Evolutionary conservation across 2,113 vertebrate species (phyloP).

Genomic region (Dasyornis broadbenti): DNA sequence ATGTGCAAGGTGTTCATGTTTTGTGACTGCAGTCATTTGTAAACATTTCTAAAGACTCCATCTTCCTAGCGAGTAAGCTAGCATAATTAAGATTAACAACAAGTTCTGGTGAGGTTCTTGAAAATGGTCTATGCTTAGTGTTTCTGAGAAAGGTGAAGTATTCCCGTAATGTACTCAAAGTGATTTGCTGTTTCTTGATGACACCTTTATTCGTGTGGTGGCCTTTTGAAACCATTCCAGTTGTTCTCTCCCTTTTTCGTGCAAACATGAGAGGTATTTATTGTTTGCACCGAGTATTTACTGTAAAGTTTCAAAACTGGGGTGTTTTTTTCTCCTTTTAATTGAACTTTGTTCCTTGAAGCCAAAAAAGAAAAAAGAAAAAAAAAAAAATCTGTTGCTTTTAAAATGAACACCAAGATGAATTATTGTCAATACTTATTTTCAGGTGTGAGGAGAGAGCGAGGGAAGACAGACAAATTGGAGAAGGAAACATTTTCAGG

Average conservation of each 20-base stretch:
- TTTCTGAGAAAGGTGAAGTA: conserved; percentile 41
- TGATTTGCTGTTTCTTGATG: conserved; percentile 32
- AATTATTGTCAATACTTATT: not conserved
- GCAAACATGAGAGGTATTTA: not conserved
- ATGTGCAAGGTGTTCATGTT: not conserved
- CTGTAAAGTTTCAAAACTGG: not conserved
- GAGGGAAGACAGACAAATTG: not conserved
- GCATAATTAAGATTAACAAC: conserved; percentile 33
- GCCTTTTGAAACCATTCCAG: conserved; percentile 30
- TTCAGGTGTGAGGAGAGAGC: not conserved
- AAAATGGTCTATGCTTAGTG: not conserved
- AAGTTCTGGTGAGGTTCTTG: not conserved
- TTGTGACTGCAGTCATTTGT: not conserved
- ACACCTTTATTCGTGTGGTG: conserved; percentile 2
- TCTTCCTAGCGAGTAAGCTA: not conserved
- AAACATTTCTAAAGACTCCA: not conserved
- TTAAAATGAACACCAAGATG: not conserved
- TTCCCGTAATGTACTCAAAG: not conserved
- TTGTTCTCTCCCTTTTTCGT: not conserved
- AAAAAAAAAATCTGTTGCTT: not conserved
- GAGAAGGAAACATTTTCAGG: not conserved
- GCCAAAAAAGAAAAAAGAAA: not conserved
- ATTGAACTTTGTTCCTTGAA: not conserved
- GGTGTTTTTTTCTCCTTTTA: not conserved
- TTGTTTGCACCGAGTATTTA: not conserved